Evolutionary conservation across 2,113 vertebrate genomes (phyloP).

Genomic region (Zapornia atra): DNA sequence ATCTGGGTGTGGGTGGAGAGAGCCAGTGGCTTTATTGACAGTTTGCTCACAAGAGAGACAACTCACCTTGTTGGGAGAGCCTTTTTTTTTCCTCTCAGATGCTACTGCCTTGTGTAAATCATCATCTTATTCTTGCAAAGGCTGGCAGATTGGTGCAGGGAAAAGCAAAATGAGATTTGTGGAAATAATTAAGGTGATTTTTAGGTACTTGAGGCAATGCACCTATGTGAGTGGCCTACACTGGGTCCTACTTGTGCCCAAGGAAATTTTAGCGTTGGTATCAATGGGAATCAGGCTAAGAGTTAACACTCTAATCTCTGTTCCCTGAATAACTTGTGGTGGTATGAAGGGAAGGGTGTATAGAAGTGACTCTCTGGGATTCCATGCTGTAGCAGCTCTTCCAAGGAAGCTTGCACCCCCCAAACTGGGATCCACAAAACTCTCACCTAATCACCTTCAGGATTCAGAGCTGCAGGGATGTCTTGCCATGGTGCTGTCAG

Average conservation of each 20-base stretch:
- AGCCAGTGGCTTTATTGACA: neutral
- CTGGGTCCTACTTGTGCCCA: neutral
- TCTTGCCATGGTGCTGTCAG: neutral
- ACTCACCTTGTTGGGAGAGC: neutral
- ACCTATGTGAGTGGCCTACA: neutral
- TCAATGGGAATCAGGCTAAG: neutral
- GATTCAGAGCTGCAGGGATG: neutral
- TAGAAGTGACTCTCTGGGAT: neutral
- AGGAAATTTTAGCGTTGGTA: neutral
- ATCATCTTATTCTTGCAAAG: neutral
- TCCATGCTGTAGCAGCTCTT: neutral
- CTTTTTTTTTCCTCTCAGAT: neutral
- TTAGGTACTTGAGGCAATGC: neutral
- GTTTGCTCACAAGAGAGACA: neutral
- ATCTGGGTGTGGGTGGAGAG: neutral
- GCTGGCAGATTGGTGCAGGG: neutral
- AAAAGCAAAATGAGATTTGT: neutral
- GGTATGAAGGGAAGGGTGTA: neutral
- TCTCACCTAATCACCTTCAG: fast-evolving
- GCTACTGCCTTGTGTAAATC: neutral
- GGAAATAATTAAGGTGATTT: neutral
- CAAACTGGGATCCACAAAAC: neutral
- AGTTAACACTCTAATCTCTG: neutral
- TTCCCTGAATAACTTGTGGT: neutral
- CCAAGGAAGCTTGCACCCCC: neutral